Evolutionary conservation across 2,113 vertebrate genomes (phyloP).

Genomic region (Lamprotornis superbus): DNA sequence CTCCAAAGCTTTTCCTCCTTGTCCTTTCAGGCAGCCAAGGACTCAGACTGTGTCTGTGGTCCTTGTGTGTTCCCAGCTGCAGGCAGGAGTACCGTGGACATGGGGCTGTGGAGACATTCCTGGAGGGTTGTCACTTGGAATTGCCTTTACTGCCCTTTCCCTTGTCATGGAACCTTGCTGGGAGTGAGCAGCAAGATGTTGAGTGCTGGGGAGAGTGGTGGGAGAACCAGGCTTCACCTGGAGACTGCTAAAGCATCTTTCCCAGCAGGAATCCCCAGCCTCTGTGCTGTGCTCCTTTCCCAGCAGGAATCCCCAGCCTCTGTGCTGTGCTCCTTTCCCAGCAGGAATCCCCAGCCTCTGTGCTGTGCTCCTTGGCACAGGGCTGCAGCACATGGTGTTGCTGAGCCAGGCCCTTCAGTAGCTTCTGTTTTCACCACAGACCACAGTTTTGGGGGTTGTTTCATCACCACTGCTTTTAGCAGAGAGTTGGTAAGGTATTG

Average conservation of each 20-base stretch:
- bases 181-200: neutral
- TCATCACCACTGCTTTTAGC: neutral
- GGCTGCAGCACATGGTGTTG: neutral
- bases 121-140: neutral
- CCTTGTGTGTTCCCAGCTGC: neutral
- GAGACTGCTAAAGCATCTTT: neutral
- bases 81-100: accelerated
- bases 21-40: neutral
- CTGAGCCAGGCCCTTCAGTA: neutral
- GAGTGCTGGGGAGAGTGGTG: neutral
- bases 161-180: accelerated
- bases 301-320: accelerated
- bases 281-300: neutral
- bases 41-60: accelerated
- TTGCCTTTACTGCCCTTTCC: neutral
- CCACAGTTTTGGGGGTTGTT: accelerated
- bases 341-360: accelerated
- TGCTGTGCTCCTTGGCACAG: neutral
- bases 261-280: accelerated
- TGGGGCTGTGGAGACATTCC: accelerated
- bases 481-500: neutral
- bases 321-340: neutral
- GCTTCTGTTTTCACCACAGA: neutral
- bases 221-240: neutral
- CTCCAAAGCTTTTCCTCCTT: neutral